These are phyloP conservation scores for Toxotes chatareus DNA, from an alignment of 2,113 vertebrate species.

Conservation along the genomic window DNA sequence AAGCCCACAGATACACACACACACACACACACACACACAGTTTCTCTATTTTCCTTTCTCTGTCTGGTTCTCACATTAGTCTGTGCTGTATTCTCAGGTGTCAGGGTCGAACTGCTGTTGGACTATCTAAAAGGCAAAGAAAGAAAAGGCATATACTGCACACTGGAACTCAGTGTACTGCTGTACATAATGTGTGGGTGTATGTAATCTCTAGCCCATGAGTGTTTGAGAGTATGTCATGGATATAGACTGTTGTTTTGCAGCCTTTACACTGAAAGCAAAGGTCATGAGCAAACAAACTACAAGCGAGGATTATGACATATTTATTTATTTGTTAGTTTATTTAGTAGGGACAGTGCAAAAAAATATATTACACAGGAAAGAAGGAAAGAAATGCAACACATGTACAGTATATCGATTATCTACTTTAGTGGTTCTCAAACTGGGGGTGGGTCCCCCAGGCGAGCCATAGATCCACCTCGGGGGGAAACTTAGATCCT, in stretches of 20 bases:
- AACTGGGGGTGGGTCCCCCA: no score
- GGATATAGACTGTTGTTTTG: not conserved
- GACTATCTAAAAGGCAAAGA: constrained; percentile 25
- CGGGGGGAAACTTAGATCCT: no score
- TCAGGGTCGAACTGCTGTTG: constrained; percentile 41
- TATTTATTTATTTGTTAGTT: not conserved
- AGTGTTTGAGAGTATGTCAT: constrained; percentile 2
- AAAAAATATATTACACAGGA: not conserved
- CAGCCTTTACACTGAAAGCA: constrained; percentile 11
- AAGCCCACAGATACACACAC: constrained; percentile 8
- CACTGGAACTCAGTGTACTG: constrained; percentile 6
- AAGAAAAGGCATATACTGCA: constrained; percentile 10
- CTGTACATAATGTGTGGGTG: constrained; percentile 18
- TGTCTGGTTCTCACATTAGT: constrained; percentile 33
- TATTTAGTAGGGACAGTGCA: not conserved
- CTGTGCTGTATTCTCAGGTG: constrained; percentile 38
- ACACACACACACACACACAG: constrained; percentile 8
- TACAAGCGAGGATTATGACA: not conserved
- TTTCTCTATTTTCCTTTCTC: constrained; percentile 15
- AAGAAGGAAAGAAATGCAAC: not conserved
- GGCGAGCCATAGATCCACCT: no score
- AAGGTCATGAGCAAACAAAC: not conserved
- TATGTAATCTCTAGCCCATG: constrained; percentile 3
- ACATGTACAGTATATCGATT: not conserved
- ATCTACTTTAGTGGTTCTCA: not conserved